These are phyloP conservation scores for Indicator indicator DNA, from an alignment of 2,113 vertebrate species.

Conservation along the genomic window DNA sequence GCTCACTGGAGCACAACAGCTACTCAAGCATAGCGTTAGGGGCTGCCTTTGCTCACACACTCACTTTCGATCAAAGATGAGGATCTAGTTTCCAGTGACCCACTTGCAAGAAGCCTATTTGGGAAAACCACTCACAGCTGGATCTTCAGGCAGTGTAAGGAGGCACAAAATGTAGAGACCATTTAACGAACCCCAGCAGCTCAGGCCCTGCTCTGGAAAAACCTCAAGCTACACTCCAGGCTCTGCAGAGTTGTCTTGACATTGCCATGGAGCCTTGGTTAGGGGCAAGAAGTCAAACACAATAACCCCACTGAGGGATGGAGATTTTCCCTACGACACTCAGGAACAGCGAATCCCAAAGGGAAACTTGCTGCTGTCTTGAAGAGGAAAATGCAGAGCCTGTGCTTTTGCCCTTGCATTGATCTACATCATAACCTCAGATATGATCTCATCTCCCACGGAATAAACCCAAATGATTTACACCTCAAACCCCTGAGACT, in stretches of 20 bases:
- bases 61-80: neutral
- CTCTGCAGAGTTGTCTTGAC: neutral
- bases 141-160: neutral
- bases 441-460: neutral
- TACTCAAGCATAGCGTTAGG: neutral
- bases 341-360: neutral
- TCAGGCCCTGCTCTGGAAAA: neutral
- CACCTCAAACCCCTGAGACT: neutral
- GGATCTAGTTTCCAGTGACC: neutral
- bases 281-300: neutral
- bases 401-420: neutral
- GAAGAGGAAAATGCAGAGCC: neutral
- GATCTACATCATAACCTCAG: neutral
- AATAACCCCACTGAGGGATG: neutral
- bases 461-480: constrained; percentile 5
- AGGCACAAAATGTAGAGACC: neutral
- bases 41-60: neutral
- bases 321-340: neutral
- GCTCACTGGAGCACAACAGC: neutral
- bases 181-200: neutral
- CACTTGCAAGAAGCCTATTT: constrained; percentile 30
- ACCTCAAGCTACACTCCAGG: neutral
- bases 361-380: neutral
- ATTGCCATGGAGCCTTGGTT: neutral
- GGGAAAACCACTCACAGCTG: neutral